Base-by-base conservation (phyloP, 2,888 invertebrate genomes). In the Flabesymbios commensalis region DNA sequence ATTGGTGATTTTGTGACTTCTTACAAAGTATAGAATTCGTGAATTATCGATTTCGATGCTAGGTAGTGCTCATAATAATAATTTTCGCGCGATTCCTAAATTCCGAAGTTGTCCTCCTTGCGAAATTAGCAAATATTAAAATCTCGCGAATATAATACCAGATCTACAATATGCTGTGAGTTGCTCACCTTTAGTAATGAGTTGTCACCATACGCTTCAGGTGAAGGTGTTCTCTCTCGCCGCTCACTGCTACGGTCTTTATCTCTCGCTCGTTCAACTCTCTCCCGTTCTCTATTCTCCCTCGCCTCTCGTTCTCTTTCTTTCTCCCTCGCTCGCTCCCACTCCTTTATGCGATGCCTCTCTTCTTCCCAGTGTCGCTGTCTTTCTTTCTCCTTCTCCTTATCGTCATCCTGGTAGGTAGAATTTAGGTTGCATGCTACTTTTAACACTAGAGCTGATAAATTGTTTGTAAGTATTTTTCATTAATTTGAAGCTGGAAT, bases 351-450 rank as follows among this genome's bases (percentile, higher is more conserved):
- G 10, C 64, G 43, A 22, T 63, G 63, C 26, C 67, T 28, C 26
- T 68, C 60, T 24, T 64, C 59, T 51, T 65, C 60, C 33, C 63
- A 29, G 39, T 51, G 7, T 29, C 54, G 54, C 24, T 68, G 65
- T 32, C 56, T 33, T 32, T 65, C 59, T n/a, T 43, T 43, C 32
- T 69, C 65, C 47, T 53, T 36, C 19, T 63, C 62, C 29, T 65
- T 69, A 47, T 69, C 69, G 24, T 57, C 67, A 56, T 66, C 67
- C 67, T 63, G 67, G 45, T 22, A 22, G 45, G 24, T 7, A 45
- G 22, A 45, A n/a, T n/a, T n/a, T n/a, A n/a, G n/a, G n/a, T n/a
- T n/a, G n/a, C n/a, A n/a, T n/a, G n/a, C n/a, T n/a, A n/a, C n/a
- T n/a, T n/a, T n/a, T n/a, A n/a, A n/a, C n/a, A n/a, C n/a, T n/a